These are phyloP conservation scores for Apamea epomidion DNA, from an alignment of 2,888 invertebrate genomes.

Conservation along the genomic window DNA sequence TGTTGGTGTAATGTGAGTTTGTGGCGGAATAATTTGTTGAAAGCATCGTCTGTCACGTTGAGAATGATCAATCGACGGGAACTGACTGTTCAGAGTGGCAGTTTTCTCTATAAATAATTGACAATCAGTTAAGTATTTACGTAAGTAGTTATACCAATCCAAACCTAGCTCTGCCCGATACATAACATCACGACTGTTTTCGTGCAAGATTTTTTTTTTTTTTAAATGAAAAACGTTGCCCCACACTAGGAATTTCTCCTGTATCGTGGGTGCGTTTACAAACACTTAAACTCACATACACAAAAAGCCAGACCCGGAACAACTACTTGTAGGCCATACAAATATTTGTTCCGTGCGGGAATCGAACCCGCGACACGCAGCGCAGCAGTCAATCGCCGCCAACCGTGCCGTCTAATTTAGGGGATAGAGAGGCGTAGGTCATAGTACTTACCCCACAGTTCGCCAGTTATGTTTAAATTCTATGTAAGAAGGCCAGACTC, in stretches of 20 bases:
- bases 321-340: too few relatives aligned
- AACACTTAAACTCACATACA: too few relatives aligned
- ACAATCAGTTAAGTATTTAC: slow-evolving; percentile 8
- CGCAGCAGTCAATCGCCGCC: too few relatives aligned
- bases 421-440: background rate
- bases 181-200: background rate
- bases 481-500: background rate
- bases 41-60: slow-evolving; percentile 26
- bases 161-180: background rate
- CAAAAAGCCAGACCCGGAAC: too few relatives aligned
- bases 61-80: slow-evolving; percentile 20
- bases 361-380: too few relatives aligned
- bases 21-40: slow-evolving; percentile 21
- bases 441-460: background rate
- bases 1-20: slow-evolving; percentile 16
- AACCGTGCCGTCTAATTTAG: too few relatives aligned
- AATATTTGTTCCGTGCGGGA: too few relatives aligned
- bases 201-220: too few relatives aligned
- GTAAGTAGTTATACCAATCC: background rate
- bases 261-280: too few relatives aligned
- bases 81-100: background rate
- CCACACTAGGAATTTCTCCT: too few relatives aligned
- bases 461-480: too few relatives aligned
- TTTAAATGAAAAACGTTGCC: too few relatives aligned
- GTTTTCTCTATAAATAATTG: background rate